Evolutionary conservation across 2,113 vertebrate species (phyloP).

Genomic region (Tachycineta bicolor): DNA sequence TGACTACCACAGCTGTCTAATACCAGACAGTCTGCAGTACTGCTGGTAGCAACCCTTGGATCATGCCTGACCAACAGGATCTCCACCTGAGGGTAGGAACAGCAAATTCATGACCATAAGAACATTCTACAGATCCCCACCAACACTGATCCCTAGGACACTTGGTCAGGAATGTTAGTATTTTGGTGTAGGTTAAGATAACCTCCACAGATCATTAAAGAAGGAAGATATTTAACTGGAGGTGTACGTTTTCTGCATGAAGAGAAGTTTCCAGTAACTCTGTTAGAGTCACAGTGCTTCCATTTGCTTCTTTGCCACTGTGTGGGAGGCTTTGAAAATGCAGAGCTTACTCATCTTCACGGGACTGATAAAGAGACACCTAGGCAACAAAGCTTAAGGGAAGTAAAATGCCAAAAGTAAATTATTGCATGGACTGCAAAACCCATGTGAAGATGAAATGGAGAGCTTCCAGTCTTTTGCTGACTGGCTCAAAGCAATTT

Average conservation of each 20-base stretch:
- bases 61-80: rapidly evolving
- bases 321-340: constrained; percentile 57
- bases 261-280: constrained; percentile 35
- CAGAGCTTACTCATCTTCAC: constrained; percentile 65
- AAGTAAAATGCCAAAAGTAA: constrained; percentile 11
- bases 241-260: background rate
- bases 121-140: background rate
- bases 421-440: background rate
- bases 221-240: background rate
- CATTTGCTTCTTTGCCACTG: constrained; percentile 39
- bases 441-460: background rate
- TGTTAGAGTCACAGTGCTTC: background rate
- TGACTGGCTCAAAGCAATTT: background rate
- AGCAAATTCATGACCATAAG: background rate
- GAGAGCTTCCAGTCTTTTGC: background rate
- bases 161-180: background rate
- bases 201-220: background rate
- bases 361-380: constrained; percentile 48
- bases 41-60: rapidly evolving
- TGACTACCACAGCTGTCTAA: background rate
- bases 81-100: background rate
- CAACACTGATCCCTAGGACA: background rate
- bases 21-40: background rate
- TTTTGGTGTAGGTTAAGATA: background rate
- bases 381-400: constrained; percentile 53